phyloP scores from a whole-genome alignment of 2,113 vertebrate species.

The Zingel zingel region DNA sequence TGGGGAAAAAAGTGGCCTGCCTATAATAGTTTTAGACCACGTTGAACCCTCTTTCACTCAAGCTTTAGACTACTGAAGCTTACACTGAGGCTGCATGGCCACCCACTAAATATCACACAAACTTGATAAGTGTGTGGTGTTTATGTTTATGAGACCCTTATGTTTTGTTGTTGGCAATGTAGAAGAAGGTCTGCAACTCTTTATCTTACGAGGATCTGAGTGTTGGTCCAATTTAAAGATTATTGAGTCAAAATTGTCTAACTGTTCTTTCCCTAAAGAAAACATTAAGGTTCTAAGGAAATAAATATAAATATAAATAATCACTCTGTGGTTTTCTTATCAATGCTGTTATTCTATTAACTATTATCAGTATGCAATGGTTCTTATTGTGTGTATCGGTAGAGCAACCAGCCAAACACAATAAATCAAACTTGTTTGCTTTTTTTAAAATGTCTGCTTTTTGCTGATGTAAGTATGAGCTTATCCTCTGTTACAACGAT shows the following conservation, averaged over 20 bases:
- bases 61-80: background rate
- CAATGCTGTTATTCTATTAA: slow-evolving; percentile 5
- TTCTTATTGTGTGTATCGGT: background rate
- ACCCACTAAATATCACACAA: background rate
- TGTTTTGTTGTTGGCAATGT: background rate
- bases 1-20: too few species aligned
- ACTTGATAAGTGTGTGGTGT: background rate
- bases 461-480: background rate
- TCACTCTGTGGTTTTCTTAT: background rate
- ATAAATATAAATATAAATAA: too few species aligned
- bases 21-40: background rate
- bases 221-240: background rate
- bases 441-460: background rate
- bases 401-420: background rate
- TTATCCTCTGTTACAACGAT: background rate
- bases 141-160: background rate
- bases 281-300: slow-evolving; percentile 5
- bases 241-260: background rate
- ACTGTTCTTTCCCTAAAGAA: background rate
- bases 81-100: background rate
- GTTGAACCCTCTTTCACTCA: background rate
- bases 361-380: background rate
- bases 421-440: background rate
- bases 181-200: background rate
- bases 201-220: background rate